Base-by-base conservation (phyloP, 2,888 invertebrate genomes). In the Chrysolina oricalcia region DNA sequence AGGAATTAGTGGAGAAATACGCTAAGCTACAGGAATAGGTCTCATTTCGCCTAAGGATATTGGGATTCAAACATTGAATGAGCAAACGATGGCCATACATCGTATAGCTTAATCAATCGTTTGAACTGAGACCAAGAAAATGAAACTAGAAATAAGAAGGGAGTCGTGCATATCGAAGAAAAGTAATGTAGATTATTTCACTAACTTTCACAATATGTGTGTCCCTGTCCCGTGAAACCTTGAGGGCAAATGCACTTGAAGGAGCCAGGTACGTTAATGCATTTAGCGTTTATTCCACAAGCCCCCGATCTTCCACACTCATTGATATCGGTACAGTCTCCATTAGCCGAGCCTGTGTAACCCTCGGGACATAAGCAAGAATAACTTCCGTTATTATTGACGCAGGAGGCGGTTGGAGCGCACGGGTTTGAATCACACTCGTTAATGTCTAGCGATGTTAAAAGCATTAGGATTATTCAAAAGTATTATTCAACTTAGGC, bases 231-330 rank as follows among this genome's bases (percentile, higher is more conserved):
- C 82, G 91, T 91, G 90, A 94, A 95, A 81, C 95, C 95, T 83
- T 91, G 91, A 41, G 94, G 94, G 87, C 95, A 95, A 79, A 93
- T 90, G 88, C 95, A 95, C 86, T 93, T 93, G 90, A 92, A 94
- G 73, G 94, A 93, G 83, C 96, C 96, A n/a, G 93, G 93, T 70
- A 93, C 92, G 89, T 96, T 96, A 88, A 93, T 92, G 90, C 96
- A 96, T 88, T 93, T 93, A 81, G 95, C 94, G 88, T 95, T 94
- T 83, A 91, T 90, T 79, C 94, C 94, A 87, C 96, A 96, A 85
- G 92, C 90, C 83, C 91, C 91, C 80, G 90, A 86, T 81, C 90
- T 89, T 75, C 91, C 91, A 88, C 95, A 95, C 88, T 95, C 95
- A 89, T 95, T 93, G 87, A 94, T 90, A 89, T 95, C 95, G 86